phyloP scores from a whole-genome alignment of 2,113 vertebrate genomes.

The Hippocampus zosterae region DNA sequence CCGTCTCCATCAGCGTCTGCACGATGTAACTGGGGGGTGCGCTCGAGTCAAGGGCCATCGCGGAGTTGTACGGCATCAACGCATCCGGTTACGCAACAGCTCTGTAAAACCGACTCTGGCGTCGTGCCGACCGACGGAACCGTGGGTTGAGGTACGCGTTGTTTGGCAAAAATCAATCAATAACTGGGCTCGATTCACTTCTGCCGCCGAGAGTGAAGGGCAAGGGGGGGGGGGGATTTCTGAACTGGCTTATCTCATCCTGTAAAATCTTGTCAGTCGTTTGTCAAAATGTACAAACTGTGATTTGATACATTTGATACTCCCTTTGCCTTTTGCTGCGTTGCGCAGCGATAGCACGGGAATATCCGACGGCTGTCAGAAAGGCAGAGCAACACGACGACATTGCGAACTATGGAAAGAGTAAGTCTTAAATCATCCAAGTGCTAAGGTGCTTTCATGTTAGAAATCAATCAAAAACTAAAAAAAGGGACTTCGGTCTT shows the following conservation, averaged over 20 bases:
- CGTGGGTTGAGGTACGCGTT: too few relatives aligned
- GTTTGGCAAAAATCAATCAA: not conserved
- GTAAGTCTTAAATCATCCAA: not conserved
- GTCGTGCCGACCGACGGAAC: not conserved
- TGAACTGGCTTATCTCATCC: too few relatives aligned
- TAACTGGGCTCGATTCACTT: not conserved
- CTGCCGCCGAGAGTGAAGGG: not conserved
- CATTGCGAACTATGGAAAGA: too few relatives aligned
- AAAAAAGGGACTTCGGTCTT: too few relatives aligned
- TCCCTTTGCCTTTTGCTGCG: too few relatives aligned
- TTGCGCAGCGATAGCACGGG: too few relatives aligned
- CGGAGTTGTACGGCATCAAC: not conserved
- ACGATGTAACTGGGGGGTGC: slow-evolving; percentile 79
- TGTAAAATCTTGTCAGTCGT: not conserved
- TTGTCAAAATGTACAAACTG: not conserved
- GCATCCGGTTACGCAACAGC: not conserved
- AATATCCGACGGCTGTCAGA: too few relatives aligned
- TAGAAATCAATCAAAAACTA: too few relatives aligned
- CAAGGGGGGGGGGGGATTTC: not conserved
- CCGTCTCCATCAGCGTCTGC: slow-evolving; percentile 89
- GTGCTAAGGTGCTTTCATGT: not conserved
- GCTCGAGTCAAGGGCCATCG: slow-evolving; percentile 59
- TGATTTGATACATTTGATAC: too few relatives aligned
- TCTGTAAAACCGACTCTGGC: not conserved
- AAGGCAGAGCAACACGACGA: too few relatives aligned